Conservation (phyloP, 2,797 vertebrate genomes). For the Lagorchestes hirsutus region DNA sequence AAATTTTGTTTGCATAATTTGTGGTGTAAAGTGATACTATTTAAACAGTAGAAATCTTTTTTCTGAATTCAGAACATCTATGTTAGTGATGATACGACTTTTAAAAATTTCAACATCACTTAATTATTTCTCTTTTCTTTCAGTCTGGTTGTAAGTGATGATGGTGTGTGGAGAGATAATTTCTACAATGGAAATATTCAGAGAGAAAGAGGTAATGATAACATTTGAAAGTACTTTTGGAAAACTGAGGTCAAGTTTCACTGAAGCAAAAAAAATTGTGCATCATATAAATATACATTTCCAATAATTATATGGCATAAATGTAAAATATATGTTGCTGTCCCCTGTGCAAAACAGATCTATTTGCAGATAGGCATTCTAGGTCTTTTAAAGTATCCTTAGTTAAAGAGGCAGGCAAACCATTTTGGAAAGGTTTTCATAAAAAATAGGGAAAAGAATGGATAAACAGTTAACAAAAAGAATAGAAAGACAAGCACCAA, state of each 20-base stretch:
- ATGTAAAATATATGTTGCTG: neutral
- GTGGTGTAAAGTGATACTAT: neutral
- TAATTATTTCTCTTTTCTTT: slow-evolving; percentile 63
- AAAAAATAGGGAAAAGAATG: neutral
- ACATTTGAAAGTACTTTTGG: slow-evolving; percentile 27
- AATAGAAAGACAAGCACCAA: neutral
- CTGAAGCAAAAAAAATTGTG: slow-evolving; percentile 23
- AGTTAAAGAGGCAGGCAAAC: neutral
- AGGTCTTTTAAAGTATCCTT: neutral
- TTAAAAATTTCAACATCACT: neutral
- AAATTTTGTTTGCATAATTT: neutral
- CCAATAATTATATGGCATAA: neutral
- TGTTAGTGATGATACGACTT: slow-evolving; percentile 14
- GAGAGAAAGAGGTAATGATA: slow-evolving; percentile 88
- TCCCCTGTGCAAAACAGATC: neutral
- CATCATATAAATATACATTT: neutral
- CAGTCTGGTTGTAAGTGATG: slow-evolving; percentile 91
- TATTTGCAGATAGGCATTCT: neutral
- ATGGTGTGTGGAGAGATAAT: slow-evolving; percentile 89
- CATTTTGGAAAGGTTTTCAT: neutral
- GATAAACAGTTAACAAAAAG: neutral
- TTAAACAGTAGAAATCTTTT: neutral
- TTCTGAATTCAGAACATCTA: neutral
- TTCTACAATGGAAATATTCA: slow-evolving; percentile 90
- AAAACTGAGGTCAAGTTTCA: slow-evolving; percentile 44